A percentile compares a stretch with the other conserved stretches of the same genome.
These are phyloP conservation scores for Rhombomys opimus DNA, from an alignment of 2,113 vertebrate species.

Conservation along the genomic window DNA sequence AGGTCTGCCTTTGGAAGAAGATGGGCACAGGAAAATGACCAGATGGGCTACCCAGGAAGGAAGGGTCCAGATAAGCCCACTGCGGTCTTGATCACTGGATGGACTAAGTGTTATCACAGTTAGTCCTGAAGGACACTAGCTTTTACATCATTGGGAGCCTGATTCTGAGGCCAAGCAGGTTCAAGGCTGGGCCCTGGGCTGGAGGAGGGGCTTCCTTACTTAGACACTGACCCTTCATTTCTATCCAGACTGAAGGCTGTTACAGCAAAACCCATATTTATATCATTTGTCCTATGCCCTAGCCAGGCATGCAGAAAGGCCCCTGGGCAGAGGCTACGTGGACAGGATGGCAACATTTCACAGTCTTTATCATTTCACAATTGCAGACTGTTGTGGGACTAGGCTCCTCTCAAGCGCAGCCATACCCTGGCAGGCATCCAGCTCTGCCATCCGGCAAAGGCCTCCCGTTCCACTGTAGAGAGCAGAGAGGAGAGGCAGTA, in stretches of 20 bases:
- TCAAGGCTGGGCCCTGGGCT: fast-evolving
- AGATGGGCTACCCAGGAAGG: fast-evolving
- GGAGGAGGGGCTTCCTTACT: background rate
- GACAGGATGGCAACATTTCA: fast-evolving
- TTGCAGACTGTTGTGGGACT: background rate
- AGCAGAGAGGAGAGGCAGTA: background rate
- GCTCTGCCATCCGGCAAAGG: background rate
- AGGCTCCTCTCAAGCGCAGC: background rate
- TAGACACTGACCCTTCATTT: fast-evolving
- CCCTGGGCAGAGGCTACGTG: fast-evolving
- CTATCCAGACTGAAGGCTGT: fast-evolving
- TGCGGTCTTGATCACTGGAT: background rate
- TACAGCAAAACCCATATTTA: fast-evolving
- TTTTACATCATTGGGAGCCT: fast-evolving
- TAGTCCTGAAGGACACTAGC: background rate
- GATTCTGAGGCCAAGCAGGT: fast-evolving
- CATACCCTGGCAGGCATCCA: fast-evolving
- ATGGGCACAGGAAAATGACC: fast-evolving
- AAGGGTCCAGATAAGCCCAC: background rate
- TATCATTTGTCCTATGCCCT: background rate
- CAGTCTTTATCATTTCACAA: fast-evolving
- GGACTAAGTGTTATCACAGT: background rate
- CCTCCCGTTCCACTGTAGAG: background rate
- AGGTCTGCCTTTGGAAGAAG: background rate
- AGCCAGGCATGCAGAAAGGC: fast-evolving